Evolutionary conservation across 2,888 invertebrate species (phyloP).

Genomic region (Drosophila demipolita): DNA sequence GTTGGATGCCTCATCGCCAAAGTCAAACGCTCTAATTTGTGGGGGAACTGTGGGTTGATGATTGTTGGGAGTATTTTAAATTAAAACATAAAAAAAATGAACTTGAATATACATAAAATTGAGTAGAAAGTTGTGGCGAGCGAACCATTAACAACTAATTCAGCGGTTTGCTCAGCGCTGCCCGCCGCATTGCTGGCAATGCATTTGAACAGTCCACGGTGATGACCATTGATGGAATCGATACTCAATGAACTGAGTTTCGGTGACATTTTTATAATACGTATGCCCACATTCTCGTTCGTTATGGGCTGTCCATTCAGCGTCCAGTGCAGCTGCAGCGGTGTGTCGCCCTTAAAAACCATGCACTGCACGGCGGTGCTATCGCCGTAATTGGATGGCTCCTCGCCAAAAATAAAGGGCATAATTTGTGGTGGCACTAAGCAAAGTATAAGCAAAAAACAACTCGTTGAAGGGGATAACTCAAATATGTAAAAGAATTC

Average conservation of each 20-base stretch:
- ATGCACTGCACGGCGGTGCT: slow-evolving; percentile 91
- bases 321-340: slow-evolving; percentile 91
- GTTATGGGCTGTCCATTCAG: slow-evolving; percentile 88
- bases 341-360: slow-evolving; percentile 92
- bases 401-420: slow-evolving; percentile 91
- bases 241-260: slow-evolving; percentile 90
- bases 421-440: slow-evolving; percentile 91
- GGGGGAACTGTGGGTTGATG: slow-evolving; percentile 86
- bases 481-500: not conserved
- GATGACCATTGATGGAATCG: slow-evolving; percentile 90
- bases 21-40: slow-evolving; percentile 90
- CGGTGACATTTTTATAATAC: slow-evolving; percentile 87
- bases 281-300: slow-evolving; percentile 86
- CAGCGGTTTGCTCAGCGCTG: slow-evolving; percentile 88
- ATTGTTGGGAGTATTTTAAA: slow-evolving; percentile 24
- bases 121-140: not conserved
- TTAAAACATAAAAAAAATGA: slow-evolving; percentile 19
- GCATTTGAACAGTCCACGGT: slow-evolving; percentile 91
- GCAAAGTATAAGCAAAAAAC: not conserved
- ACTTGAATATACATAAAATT: slow-evolving; percentile 18
- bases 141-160: slow-evolving; percentile 90
- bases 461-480: not conserved
- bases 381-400: slow-evolving; percentile 91
- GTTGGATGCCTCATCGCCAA: slow-evolving; percentile 90
- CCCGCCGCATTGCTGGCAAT: slow-evolving; percentile 91